Percentiles rank a stretch among this genome's conserved stretches.
Evolutionary conservation across 2,797 vertebrate species (phyloP).

Genomic region (Bufotes viridis): DNA sequence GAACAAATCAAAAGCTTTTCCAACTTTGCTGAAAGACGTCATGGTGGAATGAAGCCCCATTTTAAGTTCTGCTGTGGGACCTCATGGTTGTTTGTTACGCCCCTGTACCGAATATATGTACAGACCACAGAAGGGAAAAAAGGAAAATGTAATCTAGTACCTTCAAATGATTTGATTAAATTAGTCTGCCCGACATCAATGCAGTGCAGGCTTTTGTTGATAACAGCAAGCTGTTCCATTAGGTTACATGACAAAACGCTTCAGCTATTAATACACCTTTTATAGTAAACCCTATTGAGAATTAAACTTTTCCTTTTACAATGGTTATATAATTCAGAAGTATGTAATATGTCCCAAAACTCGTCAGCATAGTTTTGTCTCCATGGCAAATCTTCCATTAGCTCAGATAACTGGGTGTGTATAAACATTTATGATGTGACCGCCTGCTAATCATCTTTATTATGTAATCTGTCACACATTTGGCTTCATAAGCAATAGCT

Average conservation of each 20-base stretch:
- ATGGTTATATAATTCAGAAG: neutral
- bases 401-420: neutral
- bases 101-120: no score
- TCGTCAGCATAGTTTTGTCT: neutral
- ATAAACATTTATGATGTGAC: neutral
- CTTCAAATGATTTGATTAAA: no score
- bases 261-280: neutral
- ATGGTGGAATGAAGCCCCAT: no score
- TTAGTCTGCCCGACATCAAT: no score
- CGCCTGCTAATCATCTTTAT: neutral
- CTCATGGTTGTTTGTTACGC: no score
- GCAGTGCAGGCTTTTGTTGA: no score
- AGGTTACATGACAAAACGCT: neutral
- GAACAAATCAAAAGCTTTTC: no score
- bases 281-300: neutral
- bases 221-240: neutral
- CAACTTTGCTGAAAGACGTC: no score
- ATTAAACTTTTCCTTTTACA: neutral
- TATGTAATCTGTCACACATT: neutral
- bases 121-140: no score
- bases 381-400: neutral
- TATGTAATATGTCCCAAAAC: neutral
- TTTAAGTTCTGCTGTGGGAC: no score
- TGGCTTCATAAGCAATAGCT: neutral
- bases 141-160: no score